Base-by-base conservation (phyloP, 2,888 invertebrate species). In the Conops quadrifasciatus region DNA sequence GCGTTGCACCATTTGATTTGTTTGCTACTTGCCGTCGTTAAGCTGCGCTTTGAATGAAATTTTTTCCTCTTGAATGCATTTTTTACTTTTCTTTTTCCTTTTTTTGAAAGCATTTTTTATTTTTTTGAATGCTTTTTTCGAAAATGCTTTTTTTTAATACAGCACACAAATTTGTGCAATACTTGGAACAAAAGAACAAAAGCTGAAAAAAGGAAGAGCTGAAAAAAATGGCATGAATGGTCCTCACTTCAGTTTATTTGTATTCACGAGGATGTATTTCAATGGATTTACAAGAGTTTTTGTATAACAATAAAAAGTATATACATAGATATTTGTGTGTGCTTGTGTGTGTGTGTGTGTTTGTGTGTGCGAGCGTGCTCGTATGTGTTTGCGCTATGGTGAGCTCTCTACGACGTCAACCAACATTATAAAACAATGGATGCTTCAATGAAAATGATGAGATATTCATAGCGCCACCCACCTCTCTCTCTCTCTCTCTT, bases 301-400 rank as follows among this genome's bases (percentile, higher is more conserved):
- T 53, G 45, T 62, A 2, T 51, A 47, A 53, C 58, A 43, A 64
- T 60, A 67, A 49, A 28, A 19, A 24, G 51, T 62, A 30, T 51
- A 62, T 59, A 45, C 47, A 47, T 16, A n/a, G 15, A 11, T 49
- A 26, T 21, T 56, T 64, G 45, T 70, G 16, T 56, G 28, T 60
- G 49, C 30, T 59, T 26, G 26, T 13, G 21, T 45, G 24, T 26
- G 28, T 67, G 53, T 4, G 16, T 56, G 5, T 56, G 56, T 56
- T 1, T 43, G 49, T 47, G n/a, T 64, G 49, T 47, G 43, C 7
- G n/a, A 43, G 21, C 56, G 19, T 66, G 21, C 3, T 19, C 21
- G 21, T 1, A 28, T 30, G 21, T 9, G 45, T 58, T 36, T 4
- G 36, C 36, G 4, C 9, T 36, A 36, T 4, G 9, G 9, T 36